phyloP scores from a whole-genome alignment of 2,113 vertebrate species.

The Oreochromis niloticus region DNA sequence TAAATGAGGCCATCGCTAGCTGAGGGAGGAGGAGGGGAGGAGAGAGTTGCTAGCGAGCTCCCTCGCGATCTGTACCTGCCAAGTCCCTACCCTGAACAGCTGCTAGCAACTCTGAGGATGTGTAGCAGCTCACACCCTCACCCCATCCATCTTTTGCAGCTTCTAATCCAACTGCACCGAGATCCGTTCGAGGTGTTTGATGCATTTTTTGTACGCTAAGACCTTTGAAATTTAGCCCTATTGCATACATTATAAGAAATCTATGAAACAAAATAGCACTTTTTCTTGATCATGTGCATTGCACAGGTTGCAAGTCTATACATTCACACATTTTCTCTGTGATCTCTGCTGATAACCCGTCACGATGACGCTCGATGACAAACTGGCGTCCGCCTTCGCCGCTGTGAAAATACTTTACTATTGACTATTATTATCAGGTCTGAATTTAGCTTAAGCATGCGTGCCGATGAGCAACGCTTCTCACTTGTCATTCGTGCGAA shows the following conservation, averaged over 20 bases:
- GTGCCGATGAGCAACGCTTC: neutral
- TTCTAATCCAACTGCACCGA: constrained; percentile 15
- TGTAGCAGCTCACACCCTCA: constrained; percentile 27
- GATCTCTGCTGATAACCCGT: neutral
- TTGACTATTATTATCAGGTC: neutral
- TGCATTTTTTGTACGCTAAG: neutral
- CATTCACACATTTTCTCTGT: neutral
- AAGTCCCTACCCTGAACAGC: constrained; percentile 68
- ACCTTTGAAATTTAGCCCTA: neutral
- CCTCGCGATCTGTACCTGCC: constrained; percentile 70
- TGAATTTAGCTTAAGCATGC: neutral
- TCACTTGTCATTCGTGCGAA: constrained; percentile 2
- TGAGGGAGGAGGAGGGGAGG: constrained; percentile 42
- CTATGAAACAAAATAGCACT: neutral
- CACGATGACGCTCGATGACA: neutral
- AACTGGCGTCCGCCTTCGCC: neutral
- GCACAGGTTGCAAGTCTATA: neutral
- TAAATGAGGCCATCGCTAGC: constrained; percentile 66
- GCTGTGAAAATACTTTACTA: neutral
- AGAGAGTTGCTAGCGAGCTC: constrained; percentile 47
- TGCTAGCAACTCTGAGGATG: constrained; percentile 56
- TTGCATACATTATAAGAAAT: neutral
- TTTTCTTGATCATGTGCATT: neutral
- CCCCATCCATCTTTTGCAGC: constrained; percentile 47
- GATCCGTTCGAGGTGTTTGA: constrained; percentile 18